phyloP scores from a whole-genome alignment of 2,113 vertebrate genomes.

The Nematolebias whitei region DNA sequence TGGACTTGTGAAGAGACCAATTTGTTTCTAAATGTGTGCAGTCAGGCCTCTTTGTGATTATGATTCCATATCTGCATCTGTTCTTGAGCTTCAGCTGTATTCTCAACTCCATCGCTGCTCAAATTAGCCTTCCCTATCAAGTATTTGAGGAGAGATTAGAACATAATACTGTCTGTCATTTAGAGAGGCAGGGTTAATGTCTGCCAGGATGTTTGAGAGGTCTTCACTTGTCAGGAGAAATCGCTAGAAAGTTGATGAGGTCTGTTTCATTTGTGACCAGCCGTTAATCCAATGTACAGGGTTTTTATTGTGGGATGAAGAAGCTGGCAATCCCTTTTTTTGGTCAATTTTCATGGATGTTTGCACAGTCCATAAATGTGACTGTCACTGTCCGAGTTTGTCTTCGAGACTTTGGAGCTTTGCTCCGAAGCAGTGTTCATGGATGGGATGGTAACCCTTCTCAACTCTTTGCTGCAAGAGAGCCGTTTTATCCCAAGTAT shows the following conservation, averaged over 20 bases:
- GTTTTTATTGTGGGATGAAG: slow-evolving; percentile 61
- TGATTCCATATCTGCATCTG: slow-evolving; percentile 72
- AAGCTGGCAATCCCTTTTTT: slow-evolving; percentile 30
- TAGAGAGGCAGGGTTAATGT: slow-evolving; percentile 70
- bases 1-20: slow-evolving; percentile 73
- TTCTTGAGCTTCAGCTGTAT: slow-evolving; percentile 66
- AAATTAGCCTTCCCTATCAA: slow-evolving; percentile 77
- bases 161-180: slow-evolving; percentile 71
- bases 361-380: slow-evolving; percentile 40
- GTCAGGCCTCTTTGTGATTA: slow-evolving; percentile 68
- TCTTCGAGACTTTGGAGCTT: slow-evolving; percentile 9
- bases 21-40: slow-evolving; percentile 72
- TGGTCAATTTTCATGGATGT: slow-evolving; percentile 49
- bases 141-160: slow-evolving; percentile 75
- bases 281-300: slow-evolving; percentile 61
- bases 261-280: slow-evolving; percentile 66
- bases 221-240: slow-evolving; percentile 72
- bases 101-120: slow-evolving; percentile 71
- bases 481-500: not conserved
- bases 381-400: slow-evolving; percentile 26
- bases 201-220: slow-evolving; percentile 65
- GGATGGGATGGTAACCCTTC: not conserved
- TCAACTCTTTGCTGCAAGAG: not conserved
- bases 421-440: not conserved
- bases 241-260: slow-evolving; percentile 71